A percentile compares a stretch with the other conserved stretches of the same genome.
phyloP scores from a whole-genome alignment of 2,113 vertebrate species.

The Dromas ardeola region DNA sequence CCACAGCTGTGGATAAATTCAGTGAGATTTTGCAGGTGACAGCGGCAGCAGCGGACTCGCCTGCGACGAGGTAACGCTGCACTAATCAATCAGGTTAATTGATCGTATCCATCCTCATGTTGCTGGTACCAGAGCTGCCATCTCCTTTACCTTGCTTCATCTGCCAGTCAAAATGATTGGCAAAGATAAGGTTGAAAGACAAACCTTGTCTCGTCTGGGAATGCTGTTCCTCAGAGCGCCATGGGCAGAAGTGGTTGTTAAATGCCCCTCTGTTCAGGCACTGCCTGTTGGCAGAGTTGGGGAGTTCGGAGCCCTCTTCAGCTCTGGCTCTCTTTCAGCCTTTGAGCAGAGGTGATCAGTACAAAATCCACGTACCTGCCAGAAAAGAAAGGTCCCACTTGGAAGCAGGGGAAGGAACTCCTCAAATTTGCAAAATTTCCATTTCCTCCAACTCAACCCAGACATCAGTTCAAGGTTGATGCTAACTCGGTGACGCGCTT shows the following conservation, averaged over 20 bases:
- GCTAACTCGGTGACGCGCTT: rapidly evolving
- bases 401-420: neutral
- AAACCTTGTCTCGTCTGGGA: neutral
- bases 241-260: neutral
- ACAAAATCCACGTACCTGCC: neutral
- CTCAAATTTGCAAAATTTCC: neutral
- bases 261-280: neutral
- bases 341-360: too few relatives aligned
- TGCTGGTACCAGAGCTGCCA: neutral
- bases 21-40: neutral
- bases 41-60: rapidly evolving
- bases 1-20: too few relatives aligned
- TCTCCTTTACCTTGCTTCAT: neutral
- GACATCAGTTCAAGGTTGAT: neutral
- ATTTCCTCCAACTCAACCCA: neutral
- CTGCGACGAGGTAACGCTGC: neutral
- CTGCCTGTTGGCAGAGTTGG: neutral
- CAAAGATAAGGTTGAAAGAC: neutral
- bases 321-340: neutral
- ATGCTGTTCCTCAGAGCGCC: neutral
- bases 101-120: neutral
- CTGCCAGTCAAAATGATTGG: neutral
- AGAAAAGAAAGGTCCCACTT: neutral
- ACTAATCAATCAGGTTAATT: neutral
- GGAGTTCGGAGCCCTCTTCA: neutral